phyloP scores from a whole-genome alignment of 1,140 invertebrate species.

The Heliothis subflexa region DNA sequence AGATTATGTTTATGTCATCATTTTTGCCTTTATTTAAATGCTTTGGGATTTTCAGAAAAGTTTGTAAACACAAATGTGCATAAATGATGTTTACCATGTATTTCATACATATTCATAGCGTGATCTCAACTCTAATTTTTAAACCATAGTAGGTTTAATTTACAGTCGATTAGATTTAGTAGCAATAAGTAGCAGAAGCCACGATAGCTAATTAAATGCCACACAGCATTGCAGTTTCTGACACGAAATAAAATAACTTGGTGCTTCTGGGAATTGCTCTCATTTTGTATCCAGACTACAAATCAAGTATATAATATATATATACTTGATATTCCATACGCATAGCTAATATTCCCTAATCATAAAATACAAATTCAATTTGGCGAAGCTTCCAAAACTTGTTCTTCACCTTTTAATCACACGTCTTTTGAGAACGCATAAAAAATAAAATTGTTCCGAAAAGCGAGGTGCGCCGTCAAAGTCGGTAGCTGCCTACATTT shows the following conservation, averaged over 20 bases:
- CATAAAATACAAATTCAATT: slow-evolving; percentile 40
- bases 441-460: slow-evolving; percentile 37
- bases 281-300: background rate
- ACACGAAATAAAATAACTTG: no score
- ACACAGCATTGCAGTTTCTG: no score
- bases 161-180: no score
- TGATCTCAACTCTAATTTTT: background rate
- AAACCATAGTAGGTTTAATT: no score
- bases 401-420: slow-evolving; percentile 36
- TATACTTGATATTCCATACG: no score
- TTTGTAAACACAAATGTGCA: no score
- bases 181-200: no score
- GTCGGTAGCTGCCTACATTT: slow-evolving; percentile 26
- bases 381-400: slow-evolving; percentile 26
- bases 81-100: no score
- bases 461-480: slow-evolving; percentile 27
- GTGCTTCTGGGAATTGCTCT: background rate
- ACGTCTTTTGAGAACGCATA: slow-evolving; percentile 33
- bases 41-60: no score
- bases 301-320: slow-evolving; percentile 4
- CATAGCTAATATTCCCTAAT: slow-evolving; percentile 25
- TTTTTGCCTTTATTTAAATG: no score
- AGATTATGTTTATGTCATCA: no score
- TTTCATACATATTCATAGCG: background rate
- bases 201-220: no score